Conservation (phyloP, 1,140 invertebrate genomes). For the Caenorhabditis briggsae region DNA sequence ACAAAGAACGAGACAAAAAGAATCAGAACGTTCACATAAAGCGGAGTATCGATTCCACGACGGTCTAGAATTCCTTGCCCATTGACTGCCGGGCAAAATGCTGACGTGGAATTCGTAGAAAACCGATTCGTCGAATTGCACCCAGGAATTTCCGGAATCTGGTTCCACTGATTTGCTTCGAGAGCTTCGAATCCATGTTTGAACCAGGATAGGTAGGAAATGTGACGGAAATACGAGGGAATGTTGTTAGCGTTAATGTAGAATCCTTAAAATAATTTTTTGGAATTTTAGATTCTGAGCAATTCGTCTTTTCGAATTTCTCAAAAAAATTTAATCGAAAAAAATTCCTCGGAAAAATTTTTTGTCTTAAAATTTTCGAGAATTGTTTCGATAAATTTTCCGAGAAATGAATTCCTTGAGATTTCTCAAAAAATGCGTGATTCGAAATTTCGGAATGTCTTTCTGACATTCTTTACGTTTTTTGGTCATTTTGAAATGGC, state of each 20-base stretch:
- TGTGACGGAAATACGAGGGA: constrained; percentile 88
- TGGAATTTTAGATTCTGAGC: neutral
- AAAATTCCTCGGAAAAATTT: too few relatives aligned
- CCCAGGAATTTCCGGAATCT: constrained; percentile 10
- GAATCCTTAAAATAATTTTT: constrained; percentile 82
- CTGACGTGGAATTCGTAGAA: neutral
- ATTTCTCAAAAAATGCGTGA: too few relatives aligned
- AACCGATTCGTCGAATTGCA: neutral
- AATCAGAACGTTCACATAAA: constrained; percentile 43
- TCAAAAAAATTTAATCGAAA: too few relatives aligned
- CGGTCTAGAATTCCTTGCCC: constrained; percentile 36
- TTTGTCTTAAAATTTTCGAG: constrained; percentile 78
- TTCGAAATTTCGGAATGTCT: too few relatives aligned
- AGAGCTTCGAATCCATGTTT: constrained; percentile 91
- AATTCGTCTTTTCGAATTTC: too few relatives aligned
- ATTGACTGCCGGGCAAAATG: constrained; percentile 37
- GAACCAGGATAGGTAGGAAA: constrained; percentile 94
- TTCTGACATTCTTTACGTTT: too few relatives aligned
- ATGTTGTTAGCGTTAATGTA: constrained; percentile 90
- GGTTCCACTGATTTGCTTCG: constrained; percentile 89
- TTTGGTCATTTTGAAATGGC: too few relatives aligned
- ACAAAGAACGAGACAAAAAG: constrained; percentile 46
- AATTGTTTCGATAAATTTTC: neutral
- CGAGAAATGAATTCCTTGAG: too few relatives aligned
- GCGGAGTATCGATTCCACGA: constrained; percentile 36